A percentile compares a stretch with the other conserved stretches of the same genome.
phyloP scores from a whole-genome alignment of 2,888 invertebrate species.

The Macaria notata region DNA sequence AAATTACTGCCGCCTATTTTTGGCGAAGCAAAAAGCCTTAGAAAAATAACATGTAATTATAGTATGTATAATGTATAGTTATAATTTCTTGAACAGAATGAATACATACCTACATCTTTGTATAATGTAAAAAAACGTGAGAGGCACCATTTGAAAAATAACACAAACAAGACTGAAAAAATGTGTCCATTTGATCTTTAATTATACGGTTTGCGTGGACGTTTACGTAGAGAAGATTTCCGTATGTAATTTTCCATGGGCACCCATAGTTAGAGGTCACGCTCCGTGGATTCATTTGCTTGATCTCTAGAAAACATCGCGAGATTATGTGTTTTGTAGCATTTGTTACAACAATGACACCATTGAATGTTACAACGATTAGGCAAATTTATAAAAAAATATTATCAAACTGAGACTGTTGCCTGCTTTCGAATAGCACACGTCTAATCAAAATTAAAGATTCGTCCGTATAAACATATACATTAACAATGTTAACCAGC shows the following conservation, averaged over 20 bases:
- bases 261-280: background rate
- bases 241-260: slow-evolving; percentile 9
- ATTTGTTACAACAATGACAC: no score
- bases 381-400: no score
- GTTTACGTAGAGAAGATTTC: slow-evolving; percentile 6
- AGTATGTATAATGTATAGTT: no score
- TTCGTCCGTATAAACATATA: no score
- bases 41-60: background rate
- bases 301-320: background rate
- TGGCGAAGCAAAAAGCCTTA: background rate
- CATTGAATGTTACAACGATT: no score
- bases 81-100: no score
- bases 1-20: background rate
- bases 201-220: background rate
- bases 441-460: no score
- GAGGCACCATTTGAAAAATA: background rate
- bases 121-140: background rate
- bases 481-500: no score
- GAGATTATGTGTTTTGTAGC: background rate
- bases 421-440: no score
- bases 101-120: no score
- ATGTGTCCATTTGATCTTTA: background rate
- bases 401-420: no score
- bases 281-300: background rate
- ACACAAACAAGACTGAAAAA: background rate